Evolutionary conservation across 2,797 vertebrate species (phyloP), one percentile per base, ranked within the genome.

Genomic region (Delichon dasypus): DNA sequence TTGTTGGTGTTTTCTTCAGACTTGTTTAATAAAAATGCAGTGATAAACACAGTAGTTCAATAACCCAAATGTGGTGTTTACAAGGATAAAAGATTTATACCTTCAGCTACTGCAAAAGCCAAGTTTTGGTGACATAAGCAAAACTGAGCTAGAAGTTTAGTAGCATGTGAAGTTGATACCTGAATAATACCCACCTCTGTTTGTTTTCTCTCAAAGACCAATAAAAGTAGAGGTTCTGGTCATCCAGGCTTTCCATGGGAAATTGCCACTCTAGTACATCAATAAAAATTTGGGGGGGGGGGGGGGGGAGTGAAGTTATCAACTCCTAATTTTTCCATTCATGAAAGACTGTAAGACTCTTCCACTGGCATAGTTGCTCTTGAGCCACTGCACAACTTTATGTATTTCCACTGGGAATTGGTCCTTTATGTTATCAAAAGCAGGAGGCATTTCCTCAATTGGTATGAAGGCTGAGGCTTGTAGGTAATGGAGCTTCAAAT

Each of bases 401-500:
- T 19, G 20, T 72, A 57, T 77, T 93, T 93, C 88, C 62, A 67
- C 40, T 89, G 93, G 85, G 85, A 91, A 61, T 94, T 83, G 68
- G 81, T 89, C 29, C 65, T 97, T 96, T 95, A 53, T 84, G 75
- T 94, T 96, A 95, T 97, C 95, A 96, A 96, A 96, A 96, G 85
- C 94, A 96, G 94, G 93, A 95, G 88, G 83, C 94, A 94, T 96
- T 97, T 96, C 94, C 94, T 96, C 96, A 87, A 60, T 88, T 95
- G 94, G 84, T 96, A 95, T 38, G 89, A 93, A 94, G 92, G 96
- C 95, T 96, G 96, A 93, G 92, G 81, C 89, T 96, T 97, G 94
- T 94, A 97, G 96, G 97, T 97, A 97, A 97, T 97, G 95, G 96
- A 97, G 96, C 96, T 97, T 97, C 96, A 97, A 97, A 97, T 96